Percentiles rank a stretch among this genome's conserved stretches.
Conservation (phyloP, 2,888 invertebrate species). For the Lutraria lutraria region DNA sequence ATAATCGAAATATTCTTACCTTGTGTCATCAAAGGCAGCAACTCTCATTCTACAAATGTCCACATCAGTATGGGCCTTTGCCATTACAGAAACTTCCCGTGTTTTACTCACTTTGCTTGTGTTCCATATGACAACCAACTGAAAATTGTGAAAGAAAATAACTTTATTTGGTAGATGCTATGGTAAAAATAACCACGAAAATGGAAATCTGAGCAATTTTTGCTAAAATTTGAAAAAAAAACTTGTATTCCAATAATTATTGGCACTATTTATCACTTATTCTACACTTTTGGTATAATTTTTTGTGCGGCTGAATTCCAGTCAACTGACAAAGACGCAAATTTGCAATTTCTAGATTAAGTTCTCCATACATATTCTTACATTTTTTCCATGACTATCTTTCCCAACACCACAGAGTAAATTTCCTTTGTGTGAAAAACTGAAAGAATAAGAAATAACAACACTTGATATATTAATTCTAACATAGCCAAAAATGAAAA, state of each 20-base stretch:
- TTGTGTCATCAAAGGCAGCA: conserved; percentile 85
- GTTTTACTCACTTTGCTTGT: conserved; percentile 81
- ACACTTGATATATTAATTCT: not conserved
- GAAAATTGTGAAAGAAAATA: conserved; percentile 20
- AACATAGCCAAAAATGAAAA: not conserved
- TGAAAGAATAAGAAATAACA: conserved; percentile 63
- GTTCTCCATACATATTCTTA: conserved; percentile 68
- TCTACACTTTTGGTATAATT: too few species aligned
- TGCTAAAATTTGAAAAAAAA: too few species aligned
- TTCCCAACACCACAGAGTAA: conserved; percentile 86
- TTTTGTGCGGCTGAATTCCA: too few species aligned
- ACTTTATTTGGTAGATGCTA: not conserved
- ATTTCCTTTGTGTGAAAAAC: conserved; percentile 85
- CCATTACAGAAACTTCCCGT: conserved; percentile 84
- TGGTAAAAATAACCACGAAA: not conserved
- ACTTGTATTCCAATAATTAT: too few species aligned
- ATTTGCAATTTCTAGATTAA: too few species aligned
- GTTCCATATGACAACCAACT: conserved; percentile 86
- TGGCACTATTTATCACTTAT: too few species aligned
- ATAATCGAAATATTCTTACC: conserved; percentile 69
- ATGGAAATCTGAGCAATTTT: too few species aligned
- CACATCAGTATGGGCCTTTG: conserved; percentile 86
- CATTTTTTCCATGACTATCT: conserved; percentile 86
- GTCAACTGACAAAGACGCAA: too few species aligned
- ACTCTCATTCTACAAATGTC: conserved; percentile 85